Conservation (phyloP, 2,797 vertebrate genomes). For the Gymnopithys bicolor region DNA sequence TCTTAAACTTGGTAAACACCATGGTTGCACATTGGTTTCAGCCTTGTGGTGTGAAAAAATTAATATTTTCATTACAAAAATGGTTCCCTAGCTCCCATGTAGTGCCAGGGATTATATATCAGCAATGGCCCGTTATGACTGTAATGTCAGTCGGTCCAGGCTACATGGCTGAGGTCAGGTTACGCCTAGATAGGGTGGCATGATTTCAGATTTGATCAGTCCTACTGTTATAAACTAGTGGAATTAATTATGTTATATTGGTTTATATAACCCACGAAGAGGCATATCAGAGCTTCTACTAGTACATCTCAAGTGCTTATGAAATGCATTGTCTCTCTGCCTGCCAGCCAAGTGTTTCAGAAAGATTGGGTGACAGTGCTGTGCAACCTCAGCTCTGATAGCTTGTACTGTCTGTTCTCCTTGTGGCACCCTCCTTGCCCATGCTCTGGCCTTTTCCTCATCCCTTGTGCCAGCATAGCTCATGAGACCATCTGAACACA, state of each 20-base stretch:
- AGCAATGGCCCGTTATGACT: neutral
- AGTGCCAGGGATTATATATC: neutral
- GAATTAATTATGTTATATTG: neutral
- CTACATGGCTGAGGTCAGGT: neutral
- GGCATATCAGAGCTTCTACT: neutral
- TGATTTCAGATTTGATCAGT: neutral
- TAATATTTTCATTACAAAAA: neutral
- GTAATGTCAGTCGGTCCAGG: neutral
- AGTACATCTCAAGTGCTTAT: neutral
- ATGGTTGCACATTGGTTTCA: neutral
- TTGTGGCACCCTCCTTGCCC: neutral
- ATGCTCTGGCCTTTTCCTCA: neutral
- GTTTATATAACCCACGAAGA: neutral
- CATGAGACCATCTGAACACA: fast-evolving
- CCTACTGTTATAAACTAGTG: neutral
- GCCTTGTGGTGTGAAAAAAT: neutral
- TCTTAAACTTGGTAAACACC: neutral
- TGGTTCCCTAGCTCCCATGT: neutral
- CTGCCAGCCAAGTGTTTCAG: fast-evolving
- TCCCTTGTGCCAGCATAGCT: fast-evolving
- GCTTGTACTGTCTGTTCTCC: fast-evolving
- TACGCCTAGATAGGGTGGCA: neutral
- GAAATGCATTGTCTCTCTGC: fast-evolving
- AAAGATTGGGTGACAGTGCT: neutral
- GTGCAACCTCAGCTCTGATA: neutral